Conservation (phyloP, 1,140 invertebrate species). For the Goniozus legneri region DNA sequence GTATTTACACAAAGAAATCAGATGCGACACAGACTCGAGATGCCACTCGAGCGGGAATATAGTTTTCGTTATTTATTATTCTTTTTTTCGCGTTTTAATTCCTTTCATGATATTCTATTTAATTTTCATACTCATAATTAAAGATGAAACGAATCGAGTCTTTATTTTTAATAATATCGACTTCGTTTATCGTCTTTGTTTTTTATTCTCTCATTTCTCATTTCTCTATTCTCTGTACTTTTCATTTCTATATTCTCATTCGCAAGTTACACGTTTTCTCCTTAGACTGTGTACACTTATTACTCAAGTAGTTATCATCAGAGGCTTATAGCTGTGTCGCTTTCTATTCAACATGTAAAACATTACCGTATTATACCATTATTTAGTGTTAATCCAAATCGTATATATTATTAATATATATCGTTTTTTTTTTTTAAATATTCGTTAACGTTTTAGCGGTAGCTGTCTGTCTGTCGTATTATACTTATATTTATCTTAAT, state of each 20-base stretch:
- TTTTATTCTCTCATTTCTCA: conserved; percentile 3
- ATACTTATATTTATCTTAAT: conserved; percentile 2
- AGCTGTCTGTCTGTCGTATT: conserved; percentile 41
- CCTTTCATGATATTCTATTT: no score
- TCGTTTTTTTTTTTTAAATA: not conserved
- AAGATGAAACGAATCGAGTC: no score
- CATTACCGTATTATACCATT: conserved; percentile 1
- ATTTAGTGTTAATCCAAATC: conserved; percentile 32
- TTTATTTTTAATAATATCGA: no score
- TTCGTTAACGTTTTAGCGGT: conserved; percentile 42
- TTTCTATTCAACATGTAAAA: conserved; percentile 40
- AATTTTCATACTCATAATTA: no score
- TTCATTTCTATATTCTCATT: conserved; percentile 3
- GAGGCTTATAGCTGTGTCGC: conserved; percentile 49
- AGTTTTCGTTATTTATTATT: no score
- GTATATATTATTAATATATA: conserved; percentile 21
- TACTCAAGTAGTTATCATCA: conserved; percentile 34
- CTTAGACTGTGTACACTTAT: conserved; percentile 22
- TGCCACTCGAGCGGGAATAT: no score
- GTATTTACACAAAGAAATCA: no score
- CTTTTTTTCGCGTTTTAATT: no score
- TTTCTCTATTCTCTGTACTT: not conserved
- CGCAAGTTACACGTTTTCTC: conserved; percentile 18
- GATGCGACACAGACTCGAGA: no score
- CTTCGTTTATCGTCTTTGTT: not conserved